phyloP scores from a whole-genome alignment of 2,113 vertebrate genomes.

The Labrus mixtus region DNA sequence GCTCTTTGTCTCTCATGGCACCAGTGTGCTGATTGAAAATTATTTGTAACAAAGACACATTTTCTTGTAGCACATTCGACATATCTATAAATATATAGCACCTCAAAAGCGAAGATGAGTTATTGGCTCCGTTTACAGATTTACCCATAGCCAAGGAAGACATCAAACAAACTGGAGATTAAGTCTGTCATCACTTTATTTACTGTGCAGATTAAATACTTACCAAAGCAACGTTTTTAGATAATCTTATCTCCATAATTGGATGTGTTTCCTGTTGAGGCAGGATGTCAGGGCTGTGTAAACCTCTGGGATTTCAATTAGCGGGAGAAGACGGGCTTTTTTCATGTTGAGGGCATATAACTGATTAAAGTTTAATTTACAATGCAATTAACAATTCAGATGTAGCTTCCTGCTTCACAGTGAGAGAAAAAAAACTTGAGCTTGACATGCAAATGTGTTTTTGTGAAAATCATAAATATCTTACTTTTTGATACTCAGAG shows the following conservation, averaged over 20 bases:
- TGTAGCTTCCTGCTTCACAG: constrained; percentile 7
- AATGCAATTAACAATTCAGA: neutral
- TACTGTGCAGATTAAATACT: constrained; percentile 3
- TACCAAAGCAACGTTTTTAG: neutral
- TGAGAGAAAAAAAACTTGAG: neutral
- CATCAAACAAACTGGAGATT: neutral
- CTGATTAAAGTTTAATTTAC: neutral
- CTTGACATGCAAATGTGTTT: constrained; percentile 13
- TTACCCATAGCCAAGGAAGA: neutral
- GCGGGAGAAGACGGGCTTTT: neutral
- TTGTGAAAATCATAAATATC: neutral
- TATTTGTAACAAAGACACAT: too few species aligned
- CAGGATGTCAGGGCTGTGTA: constrained; percentile 49
- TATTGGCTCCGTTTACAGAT: neutral
- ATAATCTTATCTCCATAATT: constrained; percentile 62
- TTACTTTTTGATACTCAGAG: neutral
- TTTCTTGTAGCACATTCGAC: too few species aligned
- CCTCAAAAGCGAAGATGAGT: neutral
- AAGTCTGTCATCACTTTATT: constrained; percentile 5
- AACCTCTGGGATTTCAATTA: constrained; percentile 16
- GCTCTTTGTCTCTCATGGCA: too few species aligned
- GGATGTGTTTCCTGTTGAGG: constrained; percentile 42
- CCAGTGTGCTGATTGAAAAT: too few species aligned
- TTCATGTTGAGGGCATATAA: constrained; percentile 10
- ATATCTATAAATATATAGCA: too few species aligned